Base-by-base conservation (phyloP, 1,140 invertebrate genomes). In the Choristoneura fumiferana region DNA sequence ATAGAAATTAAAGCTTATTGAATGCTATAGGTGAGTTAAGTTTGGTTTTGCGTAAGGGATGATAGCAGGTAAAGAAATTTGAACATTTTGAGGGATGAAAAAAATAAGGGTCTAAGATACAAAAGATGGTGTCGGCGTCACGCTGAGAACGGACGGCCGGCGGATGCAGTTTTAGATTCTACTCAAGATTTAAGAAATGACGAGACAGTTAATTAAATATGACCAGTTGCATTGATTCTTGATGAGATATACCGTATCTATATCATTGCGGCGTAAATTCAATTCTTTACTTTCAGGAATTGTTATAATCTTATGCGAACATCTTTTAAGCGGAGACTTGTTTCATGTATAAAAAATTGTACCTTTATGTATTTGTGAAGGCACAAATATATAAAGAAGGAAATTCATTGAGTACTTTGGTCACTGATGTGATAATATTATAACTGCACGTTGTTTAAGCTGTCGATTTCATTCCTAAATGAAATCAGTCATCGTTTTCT, bases 41-140 rank as follows among this genome's bases (percentile, higher is more conserved):
- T 52, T 36, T 12, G 22, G 33, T 14, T 10, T 5, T 13, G 49
- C 8, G 36, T 39, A 59, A 67, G 61, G 69, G 69, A 67, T 76
- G 63, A 38, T 65, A 66, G 80, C 85, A 89, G 85, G 85, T 89
- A 89, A 75, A 86, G 82, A 89, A 89, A 87, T 89, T 86, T 72
- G 77, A 87, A 86, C 79, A 77, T 83, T 87, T 78, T 73, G 73
- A 87, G 85, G 85, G 82, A 83, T 84, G 82, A 77, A 78, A 87
- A 87, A 89, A 89, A 81, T 73, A 80, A 84, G 84, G 85, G 82
- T 86, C 83, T 79, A 71, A 78, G 73, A 84, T 76, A 87, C 81
- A 85, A 86, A 81, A 67, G 77, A 73, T 71, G 78, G 79, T 78
- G 84, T 87, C 64, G 84, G 77, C 78, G 78, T 84, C 86, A 84